phyloP scores from a whole-genome alignment of 2,797 vertebrate genomes.

The Borostomias antarcticus region DNA sequence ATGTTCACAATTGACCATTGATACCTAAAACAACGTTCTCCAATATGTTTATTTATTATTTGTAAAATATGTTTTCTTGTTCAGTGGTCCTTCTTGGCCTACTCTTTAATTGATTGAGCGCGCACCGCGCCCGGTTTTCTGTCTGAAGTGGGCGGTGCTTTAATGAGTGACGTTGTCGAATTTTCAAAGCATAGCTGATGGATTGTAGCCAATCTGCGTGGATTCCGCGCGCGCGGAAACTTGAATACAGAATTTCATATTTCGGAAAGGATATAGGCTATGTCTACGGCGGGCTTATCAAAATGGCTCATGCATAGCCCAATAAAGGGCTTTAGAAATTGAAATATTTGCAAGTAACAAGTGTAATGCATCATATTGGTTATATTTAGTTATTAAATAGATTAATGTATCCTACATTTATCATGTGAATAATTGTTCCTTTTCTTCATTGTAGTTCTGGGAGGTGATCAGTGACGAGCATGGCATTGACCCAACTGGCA shows the following conservation, averaged over 20 bases:
- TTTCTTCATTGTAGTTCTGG: slow-evolving; percentile 70
- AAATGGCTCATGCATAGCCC: no score
- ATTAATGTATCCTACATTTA: neutral
- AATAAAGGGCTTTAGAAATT: neutral
- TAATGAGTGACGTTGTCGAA: slow-evolving; percentile 60
- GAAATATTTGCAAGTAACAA: neutral
- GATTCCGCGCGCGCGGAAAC: slow-evolving; percentile 48
- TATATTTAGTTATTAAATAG: no score
- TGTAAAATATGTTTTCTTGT: neutral
- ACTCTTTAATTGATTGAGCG: neutral
- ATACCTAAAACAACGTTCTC: neutral
- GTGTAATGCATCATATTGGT: neutral
- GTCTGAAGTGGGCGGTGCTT: slow-evolving; percentile 46
- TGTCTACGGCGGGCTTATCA: no score
- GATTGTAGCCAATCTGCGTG: slow-evolving; percentile 58
- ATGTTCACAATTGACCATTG: no score
- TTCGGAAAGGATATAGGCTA: no score
- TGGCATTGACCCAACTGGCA: slow-evolving; percentile 82
- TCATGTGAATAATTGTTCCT: neutral
- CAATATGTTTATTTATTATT: neutral
- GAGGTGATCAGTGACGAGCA: slow-evolving; percentile 85
- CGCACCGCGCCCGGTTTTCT: slow-evolving; percentile 41
- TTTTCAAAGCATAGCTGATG: slow-evolving; percentile 48
- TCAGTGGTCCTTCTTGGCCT: neutral
- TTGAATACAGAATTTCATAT: slow-evolving; percentile 11